Base-by-base conservation (phyloP, 2,113 vertebrate genomes). In the Cheilinus undulatus region DNA sequence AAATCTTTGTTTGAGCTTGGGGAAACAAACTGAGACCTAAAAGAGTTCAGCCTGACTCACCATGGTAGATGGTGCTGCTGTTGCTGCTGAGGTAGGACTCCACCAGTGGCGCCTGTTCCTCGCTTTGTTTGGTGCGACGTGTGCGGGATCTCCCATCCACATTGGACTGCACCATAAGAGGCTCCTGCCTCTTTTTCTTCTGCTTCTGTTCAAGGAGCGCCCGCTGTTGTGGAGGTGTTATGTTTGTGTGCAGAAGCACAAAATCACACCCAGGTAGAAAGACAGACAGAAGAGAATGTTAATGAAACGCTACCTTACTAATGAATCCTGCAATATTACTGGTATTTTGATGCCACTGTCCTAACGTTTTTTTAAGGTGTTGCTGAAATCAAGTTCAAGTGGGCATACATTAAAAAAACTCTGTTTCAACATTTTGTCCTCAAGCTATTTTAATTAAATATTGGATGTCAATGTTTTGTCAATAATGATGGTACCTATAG, bases 141-240 rank as follows among this genome's bases (percentile, higher is more conserved):
- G 95, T 88, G 15, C 97, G 94, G 0, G 96, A 94, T 23, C 97
- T 93, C 32, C 96, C 91, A 4, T 99, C 97, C 32, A 97, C 95
- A 0, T 96, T 99, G 42, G 97, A 96, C 92, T 99, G 98, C 67
- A 99, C 98, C 98, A 99, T 99, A 84, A 99, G 91, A 0, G 98
- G 96, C 88, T 99, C 98, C 93, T 99, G 97, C n/a, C 97, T 94
- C 73, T 97, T 99, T 89, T 99, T 99, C 30, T 96, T 98, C 93
- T 99, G 97, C 88, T 98, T 99, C 94, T 99, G 98, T 65, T 99
- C 97, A 32, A 99, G 93, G 60, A 99, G 85, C 7, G 95, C 97
- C 88, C 97, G 91, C 98, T 99, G 88, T 51, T 43, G 65, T 28
- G 62, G 23, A 69, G 28, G 27, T 68, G 61, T 56, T 3, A 22